Evolutionary conservation across 92 coral and sea anemone species (phyloP).

Genomic region (Porites divaricata): DNA sequence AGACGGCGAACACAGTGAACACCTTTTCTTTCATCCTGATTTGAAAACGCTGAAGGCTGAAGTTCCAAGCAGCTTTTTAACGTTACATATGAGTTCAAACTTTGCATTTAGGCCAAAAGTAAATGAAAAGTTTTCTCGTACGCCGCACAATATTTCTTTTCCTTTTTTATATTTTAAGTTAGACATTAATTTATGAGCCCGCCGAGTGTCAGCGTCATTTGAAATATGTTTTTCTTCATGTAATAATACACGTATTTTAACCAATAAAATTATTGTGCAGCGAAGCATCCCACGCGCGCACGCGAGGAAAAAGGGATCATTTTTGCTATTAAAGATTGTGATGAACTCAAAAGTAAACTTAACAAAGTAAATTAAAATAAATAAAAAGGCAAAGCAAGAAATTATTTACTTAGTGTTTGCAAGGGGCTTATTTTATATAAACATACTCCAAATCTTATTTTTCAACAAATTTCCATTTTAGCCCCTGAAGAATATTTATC

Average conservation of each 20-base stretch:
- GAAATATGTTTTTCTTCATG: conserved; percentile 25
- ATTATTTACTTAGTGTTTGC: too few relatives aligned
- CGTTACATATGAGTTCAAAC: not conserved
- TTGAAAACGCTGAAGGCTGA: not conserved
- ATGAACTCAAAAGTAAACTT: too few relatives aligned
- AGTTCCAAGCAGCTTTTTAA: not conserved
- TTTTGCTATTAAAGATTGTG: too few relatives aligned
- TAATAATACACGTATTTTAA: not conserved
- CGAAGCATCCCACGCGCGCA: too few relatives aligned
- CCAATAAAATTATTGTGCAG: not conserved
- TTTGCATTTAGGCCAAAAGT: not conserved
- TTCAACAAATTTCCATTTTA: too few relatives aligned
- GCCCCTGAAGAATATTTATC: too few relatives aligned
- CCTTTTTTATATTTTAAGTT: not conserved
- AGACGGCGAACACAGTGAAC: not conserved
- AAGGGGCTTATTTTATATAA: too few relatives aligned
- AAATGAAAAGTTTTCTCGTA: not conserved
- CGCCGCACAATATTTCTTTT: not conserved
- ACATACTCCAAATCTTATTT: too few relatives aligned
- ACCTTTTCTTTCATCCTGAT: not conserved
- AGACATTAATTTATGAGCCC: conserved; percentile 21
- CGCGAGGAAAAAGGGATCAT: not conserved
- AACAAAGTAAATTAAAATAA: too few relatives aligned
- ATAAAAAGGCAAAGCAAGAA: too few relatives aligned
- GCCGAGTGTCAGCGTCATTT: conserved; percentile 20